A percentile compares a stretch with the other conserved stretches of the same genome.
Evolutionary conservation across 2,113 vertebrate genomes (phyloP).

Genomic region (Geococcyx californianus): DNA sequence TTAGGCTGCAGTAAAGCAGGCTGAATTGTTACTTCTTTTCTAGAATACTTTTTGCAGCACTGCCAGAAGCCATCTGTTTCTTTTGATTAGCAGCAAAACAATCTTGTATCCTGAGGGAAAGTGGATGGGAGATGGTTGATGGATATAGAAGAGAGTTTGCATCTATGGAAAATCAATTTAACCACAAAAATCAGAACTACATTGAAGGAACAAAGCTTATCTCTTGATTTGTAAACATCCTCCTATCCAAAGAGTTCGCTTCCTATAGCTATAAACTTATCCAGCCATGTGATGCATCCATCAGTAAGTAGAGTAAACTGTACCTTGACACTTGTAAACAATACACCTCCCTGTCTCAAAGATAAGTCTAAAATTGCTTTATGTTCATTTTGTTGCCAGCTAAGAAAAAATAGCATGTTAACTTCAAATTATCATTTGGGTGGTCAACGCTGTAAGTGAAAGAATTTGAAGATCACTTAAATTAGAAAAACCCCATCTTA

Average conservation of each 20-base stretch:
- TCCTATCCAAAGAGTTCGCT: not conserved
- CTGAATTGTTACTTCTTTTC: constrained; percentile 8
- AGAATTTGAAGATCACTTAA: not conserved
- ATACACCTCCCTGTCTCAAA: not conserved
- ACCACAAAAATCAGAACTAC: constrained; percentile 1
- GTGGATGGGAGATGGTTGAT: not conserved
- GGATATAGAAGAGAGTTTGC: not conserved
- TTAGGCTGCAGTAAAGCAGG: not conserved
- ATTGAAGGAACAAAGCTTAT: not conserved
- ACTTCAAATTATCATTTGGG: not conserved
- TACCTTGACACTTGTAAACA: not conserved
- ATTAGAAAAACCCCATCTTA: not conserved
- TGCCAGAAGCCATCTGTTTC: constrained; percentile 8
- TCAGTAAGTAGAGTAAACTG: not conserved
- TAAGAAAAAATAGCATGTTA: not conserved
- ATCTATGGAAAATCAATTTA: constrained; percentile 21
- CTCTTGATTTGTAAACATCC: not conserved
- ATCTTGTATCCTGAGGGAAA: not conserved
- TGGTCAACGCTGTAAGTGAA: not conserved
- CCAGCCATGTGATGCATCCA: not conserved
- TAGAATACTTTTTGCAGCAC: not conserved
- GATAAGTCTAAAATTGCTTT: not conserved
- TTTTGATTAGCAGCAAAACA: constrained; percentile 22
- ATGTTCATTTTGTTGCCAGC: not conserved
- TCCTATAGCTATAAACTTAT: not conserved